Conservation (phyloP, 2,888 invertebrate species). For the Acanthosepion lycidas region DNA sequence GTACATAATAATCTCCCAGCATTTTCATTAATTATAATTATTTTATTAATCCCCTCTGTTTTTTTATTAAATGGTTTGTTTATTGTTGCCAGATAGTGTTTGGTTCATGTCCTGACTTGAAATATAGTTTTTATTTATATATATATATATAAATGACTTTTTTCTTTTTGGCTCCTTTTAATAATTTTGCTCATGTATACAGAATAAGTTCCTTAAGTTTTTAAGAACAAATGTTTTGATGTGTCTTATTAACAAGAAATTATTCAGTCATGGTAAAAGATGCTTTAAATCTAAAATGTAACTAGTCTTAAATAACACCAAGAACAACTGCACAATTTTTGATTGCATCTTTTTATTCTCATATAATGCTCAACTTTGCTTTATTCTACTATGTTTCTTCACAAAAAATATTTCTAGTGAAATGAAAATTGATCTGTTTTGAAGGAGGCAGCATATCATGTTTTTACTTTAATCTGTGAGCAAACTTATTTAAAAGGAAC, state of each 20-base stretch:
- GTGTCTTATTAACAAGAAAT: not conserved
- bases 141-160: not conserved
- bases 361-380: too few species aligned
- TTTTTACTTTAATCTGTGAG: not conserved
- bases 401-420: too few species aligned
- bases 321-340: too few species aligned
- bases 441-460: not conserved
- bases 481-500: not conserved
- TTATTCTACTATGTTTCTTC: too few species aligned
- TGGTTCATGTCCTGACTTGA: slow-evolving; percentile 14
- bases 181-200: not conserved
- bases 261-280: not conserved
- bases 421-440: too few species aligned
- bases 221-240: not conserved
- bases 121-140: not conserved
- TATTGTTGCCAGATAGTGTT: slow-evolving; percentile 36
- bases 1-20: slow-evolving; percentile 10
- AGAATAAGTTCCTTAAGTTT: not conserved
- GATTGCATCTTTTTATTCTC: too few species aligned
- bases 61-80: slow-evolving; percentile 46
- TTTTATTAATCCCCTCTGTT: slow-evolving; percentile 24
- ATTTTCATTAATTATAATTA: not conserved
- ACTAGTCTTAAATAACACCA: too few species aligned
- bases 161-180: not conserved
- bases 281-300: not conserved